Evolutionary conservation across 37 sponge, comb jelly and placozoan species (phyloP).

Genomic region (Tethya wilhelma): DNA sequence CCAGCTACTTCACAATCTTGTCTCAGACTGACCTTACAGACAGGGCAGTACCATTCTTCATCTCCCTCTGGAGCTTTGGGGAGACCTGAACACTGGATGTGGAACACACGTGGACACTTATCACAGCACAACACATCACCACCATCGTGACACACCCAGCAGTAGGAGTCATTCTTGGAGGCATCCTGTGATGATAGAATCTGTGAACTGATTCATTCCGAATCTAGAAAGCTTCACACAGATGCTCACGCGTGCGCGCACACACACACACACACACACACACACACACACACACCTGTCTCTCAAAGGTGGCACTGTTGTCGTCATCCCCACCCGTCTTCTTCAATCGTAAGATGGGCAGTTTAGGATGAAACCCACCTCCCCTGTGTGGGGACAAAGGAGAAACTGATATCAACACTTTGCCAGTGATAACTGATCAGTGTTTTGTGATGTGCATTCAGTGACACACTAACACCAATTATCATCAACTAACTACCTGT

Average conservation of each 20-base stretch:
- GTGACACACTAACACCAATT: too few relatives aligned
- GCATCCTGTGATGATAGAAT: constrained; percentile 42
- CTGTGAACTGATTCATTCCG: too few relatives aligned
- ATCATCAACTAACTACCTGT: too few relatives aligned
- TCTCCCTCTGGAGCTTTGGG: constrained; percentile 75
- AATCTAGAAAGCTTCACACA: too few relatives aligned
- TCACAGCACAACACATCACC: constrained; percentile 98
- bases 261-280: neutral
- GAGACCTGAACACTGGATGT: constrained; percentile 78
- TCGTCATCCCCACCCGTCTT: constrained; percentile 36
- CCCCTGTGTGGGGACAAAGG: neutral
- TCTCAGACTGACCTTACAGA: constrained; percentile 72
- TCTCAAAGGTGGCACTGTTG: constrained; percentile 71
- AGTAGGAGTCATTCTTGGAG: constrained; percentile 95
- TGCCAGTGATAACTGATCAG: neutral
- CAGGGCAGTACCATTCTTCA: constrained; percentile 92
- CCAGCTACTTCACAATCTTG: too few relatives aligned
- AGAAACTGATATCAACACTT: neutral
- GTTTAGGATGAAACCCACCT: neutral
- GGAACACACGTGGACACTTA: constrained; percentile 94
- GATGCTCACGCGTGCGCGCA: neutral
- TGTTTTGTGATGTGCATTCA: too few relatives aligned
- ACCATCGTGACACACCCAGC: constrained; percentile 97
- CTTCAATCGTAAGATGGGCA: constrained; percentile 50
- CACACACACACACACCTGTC: constrained; percentile 45